These are phyloP conservation scores for Zaprionus africanus DNA, from an alignment of 1,140 invertebrate genomes.

Conservation along the genomic window DNA sequence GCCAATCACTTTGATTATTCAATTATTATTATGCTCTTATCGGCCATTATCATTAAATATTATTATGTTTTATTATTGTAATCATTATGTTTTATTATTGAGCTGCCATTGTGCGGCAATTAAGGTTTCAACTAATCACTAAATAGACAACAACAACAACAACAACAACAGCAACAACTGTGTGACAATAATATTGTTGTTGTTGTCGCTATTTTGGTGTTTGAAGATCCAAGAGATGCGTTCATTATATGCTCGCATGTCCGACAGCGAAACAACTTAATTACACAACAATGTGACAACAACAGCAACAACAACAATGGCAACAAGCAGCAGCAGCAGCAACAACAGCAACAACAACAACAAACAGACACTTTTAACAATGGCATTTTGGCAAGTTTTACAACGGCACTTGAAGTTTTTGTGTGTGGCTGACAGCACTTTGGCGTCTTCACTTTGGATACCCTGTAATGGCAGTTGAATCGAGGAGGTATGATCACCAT, in stretches of 20 bases:
- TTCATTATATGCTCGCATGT: conserved; percentile 64
- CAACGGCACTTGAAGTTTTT: conserved; percentile 45
- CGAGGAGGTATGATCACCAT: neutral
- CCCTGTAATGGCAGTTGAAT: neutral
- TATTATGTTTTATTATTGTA: conserved; percentile 33
- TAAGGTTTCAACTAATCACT: conserved; percentile 76
- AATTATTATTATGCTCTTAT: conserved; percentile 35
- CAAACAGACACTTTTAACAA: conserved; percentile 36
- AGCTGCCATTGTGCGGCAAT: conserved; percentile 74
- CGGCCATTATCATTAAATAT: conserved; percentile 31
- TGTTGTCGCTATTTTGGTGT: conserved; percentile 28
- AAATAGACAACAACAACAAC: conserved; percentile 29
- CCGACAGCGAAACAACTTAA: conserved; percentile 76
- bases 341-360: conserved; percentile 26
- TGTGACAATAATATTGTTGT: conserved; percentile 76
- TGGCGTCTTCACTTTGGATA: conserved; percentile 5
- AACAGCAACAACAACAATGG: conserved; percentile 2
- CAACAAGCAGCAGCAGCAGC: conserved; percentile 46
- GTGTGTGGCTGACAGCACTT: conserved; percentile 21
- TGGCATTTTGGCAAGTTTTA: conserved; percentile 60
- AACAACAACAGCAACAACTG: conserved; percentile 58
- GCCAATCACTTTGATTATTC: conserved; percentile 35
- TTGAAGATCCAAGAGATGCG: conserved; percentile 52
- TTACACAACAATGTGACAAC: conserved; percentile 67
- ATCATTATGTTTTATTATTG: conserved; percentile 38